phyloP scores from a whole-genome alignment of 2,888 invertebrate species.

The Drosophila cracens region DNA sequence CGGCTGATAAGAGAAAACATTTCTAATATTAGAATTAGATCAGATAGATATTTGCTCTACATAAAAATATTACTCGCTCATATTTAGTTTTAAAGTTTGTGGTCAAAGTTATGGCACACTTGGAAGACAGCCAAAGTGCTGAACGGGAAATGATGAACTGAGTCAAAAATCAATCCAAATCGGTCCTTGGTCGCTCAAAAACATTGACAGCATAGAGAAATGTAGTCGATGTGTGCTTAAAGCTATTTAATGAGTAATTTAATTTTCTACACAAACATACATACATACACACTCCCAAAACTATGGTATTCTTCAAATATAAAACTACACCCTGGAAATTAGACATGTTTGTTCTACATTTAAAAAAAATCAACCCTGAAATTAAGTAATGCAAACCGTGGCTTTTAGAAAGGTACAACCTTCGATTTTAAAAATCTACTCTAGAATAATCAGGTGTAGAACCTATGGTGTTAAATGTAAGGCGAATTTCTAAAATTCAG shows the following conservation, averaged over 20 bases:
- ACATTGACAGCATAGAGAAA: neutral
- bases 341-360: neutral
- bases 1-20: conserved; percentile 89
- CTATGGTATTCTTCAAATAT: neutral
- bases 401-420: neutral
- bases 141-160: conserved; percentile 1
- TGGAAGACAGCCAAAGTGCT: conserved; percentile 55
- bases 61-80: conserved; percentile 14
- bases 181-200: conserved; percentile 44
- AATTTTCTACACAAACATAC: neutral
- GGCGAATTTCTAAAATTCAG: neutral
- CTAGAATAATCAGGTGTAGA: neutral
- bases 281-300: neutral
- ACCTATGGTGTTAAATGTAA: neutral
- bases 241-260: neutral
- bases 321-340: neutral
- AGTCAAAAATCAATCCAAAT: conserved; percentile 8
- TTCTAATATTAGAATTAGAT: conserved; percentile 45
- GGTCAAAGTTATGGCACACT: conserved; percentile 43
- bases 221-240: neutral
- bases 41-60: conserved; percentile 23
- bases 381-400: neutral
- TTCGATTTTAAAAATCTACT: neutral
- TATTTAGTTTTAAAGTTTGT: conserved; percentile 29
- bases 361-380: neutral